Percentiles rank a stretch among this genome's conserved stretches.
phyloP scores from a whole-genome alignment of 2,888 invertebrate genomes.

The Erpobdella octoculata region DNA sequence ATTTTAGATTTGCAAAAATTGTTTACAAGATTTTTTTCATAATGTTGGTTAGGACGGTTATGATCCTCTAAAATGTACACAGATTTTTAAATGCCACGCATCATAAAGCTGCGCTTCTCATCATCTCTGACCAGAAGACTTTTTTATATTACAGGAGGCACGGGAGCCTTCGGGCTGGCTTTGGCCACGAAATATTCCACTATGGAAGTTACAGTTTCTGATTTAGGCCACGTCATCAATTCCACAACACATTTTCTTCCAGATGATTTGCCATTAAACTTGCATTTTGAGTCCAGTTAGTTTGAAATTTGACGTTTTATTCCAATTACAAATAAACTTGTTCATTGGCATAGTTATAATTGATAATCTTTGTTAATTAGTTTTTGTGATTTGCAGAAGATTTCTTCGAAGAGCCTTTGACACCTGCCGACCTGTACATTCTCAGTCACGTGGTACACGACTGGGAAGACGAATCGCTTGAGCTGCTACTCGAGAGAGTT shows the following conservation, averaged over 20 bases:
- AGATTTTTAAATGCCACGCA: too few species aligned
- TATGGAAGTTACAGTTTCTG: slow-evolving; percentile 40
- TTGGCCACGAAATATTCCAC: slow-evolving; percentile 39
- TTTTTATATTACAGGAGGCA: slow-evolving; percentile 38
- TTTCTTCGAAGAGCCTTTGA: slow-evolving; percentile 41
- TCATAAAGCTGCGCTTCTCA: too few species aligned
- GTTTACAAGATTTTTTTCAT: too few species aligned
- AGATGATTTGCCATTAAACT: slow-evolving; percentile 27
- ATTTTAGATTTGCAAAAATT: too few species aligned
- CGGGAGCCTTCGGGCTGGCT: slow-evolving; percentile 40
- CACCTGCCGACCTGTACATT: slow-evolving; percentile 41
- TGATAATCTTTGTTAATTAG: too few species aligned
- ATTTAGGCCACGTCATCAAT: slow-evolving; percentile 63
- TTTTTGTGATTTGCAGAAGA: slow-evolving; percentile 39
- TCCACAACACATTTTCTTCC: slow-evolving; percentile 40
- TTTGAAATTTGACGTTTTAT: background rate
- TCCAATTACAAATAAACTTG: background rate
- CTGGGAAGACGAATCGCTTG: slow-evolving; percentile 39
- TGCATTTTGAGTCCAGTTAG: slow-evolving; percentile 23
- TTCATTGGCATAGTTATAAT: too few species aligned
- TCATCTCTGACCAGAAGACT: too few species aligned
- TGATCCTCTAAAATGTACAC: too few species aligned
- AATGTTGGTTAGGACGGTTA: too few species aligned
- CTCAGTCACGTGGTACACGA: slow-evolving; percentile 42
- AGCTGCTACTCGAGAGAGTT: slow-evolving; percentile 40